phyloP scores from a whole-genome alignment of 37 sponge, comb jelly and placozoan genomes.

The Crambe crambe region DNA sequence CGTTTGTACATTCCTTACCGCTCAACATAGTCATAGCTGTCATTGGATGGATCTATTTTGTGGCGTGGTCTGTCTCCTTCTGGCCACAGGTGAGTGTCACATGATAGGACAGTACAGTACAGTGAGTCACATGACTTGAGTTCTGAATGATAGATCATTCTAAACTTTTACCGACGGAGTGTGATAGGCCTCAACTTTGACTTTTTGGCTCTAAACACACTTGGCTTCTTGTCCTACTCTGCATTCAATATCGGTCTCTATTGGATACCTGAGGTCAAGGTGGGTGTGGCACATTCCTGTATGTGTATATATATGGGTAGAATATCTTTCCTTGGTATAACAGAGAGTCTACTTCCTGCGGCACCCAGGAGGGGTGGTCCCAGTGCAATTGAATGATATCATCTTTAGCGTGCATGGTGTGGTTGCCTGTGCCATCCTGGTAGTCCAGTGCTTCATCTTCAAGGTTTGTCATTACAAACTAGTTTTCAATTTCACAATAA shows the following conservation, averaged over 20 bases:
- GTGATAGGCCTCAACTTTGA: slow-evolving; percentile 96
- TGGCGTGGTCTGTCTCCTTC: slow-evolving; percentile 90
- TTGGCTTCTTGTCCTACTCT: slow-evolving; percentile 80
- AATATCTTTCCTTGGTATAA: neutral
- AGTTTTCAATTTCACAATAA: neutral
- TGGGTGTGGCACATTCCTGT: too few relatives aligned
- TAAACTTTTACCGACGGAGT: slow-evolving; percentile 74
- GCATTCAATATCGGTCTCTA: slow-evolving; percentile 84
- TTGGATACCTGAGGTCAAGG: slow-evolving; percentile 80
- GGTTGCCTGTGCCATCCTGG: slow-evolving; percentile 51
- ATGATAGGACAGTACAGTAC: neutral
- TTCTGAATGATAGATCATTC: slow-evolving; percentile 44
- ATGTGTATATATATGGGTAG: neutral
- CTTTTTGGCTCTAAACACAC: slow-evolving; percentile 86
- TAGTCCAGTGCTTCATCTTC: slow-evolving; percentile 75
- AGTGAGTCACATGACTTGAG: neutral
- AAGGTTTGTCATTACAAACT: slow-evolving; percentile 36
- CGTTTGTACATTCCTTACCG: slow-evolving; percentile 61
- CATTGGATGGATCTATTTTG: slow-evolving; percentile 94
- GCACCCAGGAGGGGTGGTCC: slow-evolving; percentile 90
- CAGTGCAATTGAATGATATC: slow-evolving; percentile 93
- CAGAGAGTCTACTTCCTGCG: too few relatives aligned
- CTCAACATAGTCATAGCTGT: slow-evolving; percentile 71
- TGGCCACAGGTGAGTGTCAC: slow-evolving; percentile 86
- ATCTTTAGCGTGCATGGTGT: slow-evolving; percentile 86